A percentile compares a stretch with the other conserved stretches of the same genome.
phyloP scores from a whole-genome alignment of 92 coral and sea anemone species.

The Epizoanthus stellaris region DNA sequence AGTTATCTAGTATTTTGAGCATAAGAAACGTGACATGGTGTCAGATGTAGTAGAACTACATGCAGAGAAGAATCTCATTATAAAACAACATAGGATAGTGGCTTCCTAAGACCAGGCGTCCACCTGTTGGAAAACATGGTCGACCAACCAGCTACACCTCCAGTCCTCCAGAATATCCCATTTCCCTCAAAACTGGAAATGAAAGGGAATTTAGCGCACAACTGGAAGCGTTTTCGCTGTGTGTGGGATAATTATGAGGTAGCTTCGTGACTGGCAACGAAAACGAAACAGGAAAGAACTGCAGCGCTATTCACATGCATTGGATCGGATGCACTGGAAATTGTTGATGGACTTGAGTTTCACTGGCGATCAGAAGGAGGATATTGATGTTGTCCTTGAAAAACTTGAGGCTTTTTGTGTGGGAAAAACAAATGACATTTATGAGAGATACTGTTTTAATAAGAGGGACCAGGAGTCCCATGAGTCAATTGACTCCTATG shows the following conservation, averaged over 20 bases:
- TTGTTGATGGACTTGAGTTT: conserved; percentile 56
- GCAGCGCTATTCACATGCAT: conserved; percentile 60
- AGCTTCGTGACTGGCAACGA: conserved; percentile 20
- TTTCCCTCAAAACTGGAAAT: conserved; percentile 45
- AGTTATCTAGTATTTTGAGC: too few relatives aligned
- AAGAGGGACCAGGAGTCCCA: conserved; percentile 23
- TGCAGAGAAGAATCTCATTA: too few relatives aligned
- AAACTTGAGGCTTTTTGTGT: conserved; percentile 47
- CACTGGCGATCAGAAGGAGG: conserved; percentile 31
- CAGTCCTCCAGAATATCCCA: conserved; percentile 50
- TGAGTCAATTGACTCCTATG: conserved; percentile 40
- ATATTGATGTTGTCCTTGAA: conserved; percentile 48
- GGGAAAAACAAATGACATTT: conserved; percentile 48
- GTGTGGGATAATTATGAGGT: conserved; percentile 55
- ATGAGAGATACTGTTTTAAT: conserved; percentile 29
- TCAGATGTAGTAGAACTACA: too few relatives aligned
- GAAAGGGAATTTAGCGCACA: conserved; percentile 44
- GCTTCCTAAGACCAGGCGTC: too few relatives aligned
- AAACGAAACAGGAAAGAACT: conserved; percentile 40
- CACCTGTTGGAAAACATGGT: too few relatives aligned
- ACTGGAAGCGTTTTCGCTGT: conserved; percentile 47
- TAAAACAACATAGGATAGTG: too few relatives aligned
- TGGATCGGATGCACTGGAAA: conserved; percentile 56
- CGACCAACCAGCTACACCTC: too few relatives aligned
- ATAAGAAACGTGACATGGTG: too few relatives aligned